Evolutionary conservation across 1,140 invertebrate species (phyloP).

Genomic region (Drosophila busckii): DNA sequence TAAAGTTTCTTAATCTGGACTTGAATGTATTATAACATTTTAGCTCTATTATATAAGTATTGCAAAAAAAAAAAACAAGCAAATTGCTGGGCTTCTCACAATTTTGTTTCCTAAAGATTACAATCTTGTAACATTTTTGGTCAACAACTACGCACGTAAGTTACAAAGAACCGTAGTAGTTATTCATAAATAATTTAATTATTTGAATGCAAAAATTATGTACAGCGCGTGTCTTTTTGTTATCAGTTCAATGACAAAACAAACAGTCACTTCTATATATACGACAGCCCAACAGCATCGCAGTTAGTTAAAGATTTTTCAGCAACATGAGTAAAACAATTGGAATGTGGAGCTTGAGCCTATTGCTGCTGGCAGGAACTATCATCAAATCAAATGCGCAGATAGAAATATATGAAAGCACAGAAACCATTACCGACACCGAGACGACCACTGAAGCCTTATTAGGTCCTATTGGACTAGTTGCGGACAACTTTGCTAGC

Average conservation of each 20-base stretch:
- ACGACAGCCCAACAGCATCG: not conserved
- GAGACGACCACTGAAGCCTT: conserved; percentile 47
- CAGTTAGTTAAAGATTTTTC: conserved; percentile 2
- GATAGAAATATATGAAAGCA: conserved; percentile 5
- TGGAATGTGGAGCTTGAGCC: conserved; percentile 22
- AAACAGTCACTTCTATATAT: conserved; percentile 3
- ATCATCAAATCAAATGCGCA: not conserved
- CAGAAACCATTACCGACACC: conserved; percentile 17
- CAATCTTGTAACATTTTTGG: too few relatives aligned
- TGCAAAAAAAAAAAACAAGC: too few relatives aligned
- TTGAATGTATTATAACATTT: too few relatives aligned
- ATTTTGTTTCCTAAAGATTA: too few relatives aligned
- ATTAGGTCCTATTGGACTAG: conserved; percentile 55
- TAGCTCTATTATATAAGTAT: not conserved
- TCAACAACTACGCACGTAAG: too few relatives aligned
- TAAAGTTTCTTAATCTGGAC: not conserved
- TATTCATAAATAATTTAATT: too few relatives aligned
- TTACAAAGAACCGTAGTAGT: too few relatives aligned
- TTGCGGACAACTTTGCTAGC: conserved; percentile 44
- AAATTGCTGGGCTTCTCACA: too few relatives aligned
- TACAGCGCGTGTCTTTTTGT: too few relatives aligned
- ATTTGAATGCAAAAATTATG: too few relatives aligned
- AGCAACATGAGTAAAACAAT: conserved; percentile 22
- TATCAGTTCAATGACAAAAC: not conserved
- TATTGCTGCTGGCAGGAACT: conserved; percentile 35